Base-by-base conservation (phyloP, 2,113 vertebrate species). In the Okapia johnstoni region DNA sequence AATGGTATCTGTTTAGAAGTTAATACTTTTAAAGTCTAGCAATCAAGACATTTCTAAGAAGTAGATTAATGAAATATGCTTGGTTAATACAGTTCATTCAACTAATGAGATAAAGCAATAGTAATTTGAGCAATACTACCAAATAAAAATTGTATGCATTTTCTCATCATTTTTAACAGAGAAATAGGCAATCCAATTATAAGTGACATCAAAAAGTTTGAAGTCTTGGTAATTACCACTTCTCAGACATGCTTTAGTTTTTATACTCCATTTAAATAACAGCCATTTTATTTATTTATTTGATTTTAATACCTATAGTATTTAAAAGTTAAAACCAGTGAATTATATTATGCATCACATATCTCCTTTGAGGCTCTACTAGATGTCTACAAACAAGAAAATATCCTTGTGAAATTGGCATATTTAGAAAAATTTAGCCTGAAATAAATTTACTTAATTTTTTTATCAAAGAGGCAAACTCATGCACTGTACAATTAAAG, bases 101-200 rank as follows among this genome's bases (percentile, higher is more conserved):
- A 66, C 66, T 96, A 77, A 85, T 90, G 54, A 90, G n/a, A 94
- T 84, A 55, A 96, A 36, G 19, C 7, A 73, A 96, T 17, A 94
- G 36, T 61, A 81, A 95, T 61, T 95, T 93, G 8, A 95, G 85
- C 84, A 96, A 63, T 55, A 57, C 15, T 52, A 36, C 28, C n/a
- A 76, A 89, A 95, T 66, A 83, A 89, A 57, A 97, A 92, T 81
- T 85, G 7, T 16, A 33, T 80, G 10, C 2, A 85, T 94, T 90
- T 84, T 70, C 28, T 79, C 52, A 58, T 76, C 17, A 96, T 90
- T 92, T 96, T 93, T 90, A 96, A 54, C 88, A 25, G 15, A 63
- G 6, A 97, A 40, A 58, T 85, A 61, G 81, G 12, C 23, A 94
- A 63, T 57, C 19, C 1, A 91, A 93, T 92, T 96, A 90, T 92